Percentiles rank a stretch among this genome's conserved stretches.
Conservation (phyloP, 1,140 invertebrate species). For the Platyscapa corneri region DNA sequence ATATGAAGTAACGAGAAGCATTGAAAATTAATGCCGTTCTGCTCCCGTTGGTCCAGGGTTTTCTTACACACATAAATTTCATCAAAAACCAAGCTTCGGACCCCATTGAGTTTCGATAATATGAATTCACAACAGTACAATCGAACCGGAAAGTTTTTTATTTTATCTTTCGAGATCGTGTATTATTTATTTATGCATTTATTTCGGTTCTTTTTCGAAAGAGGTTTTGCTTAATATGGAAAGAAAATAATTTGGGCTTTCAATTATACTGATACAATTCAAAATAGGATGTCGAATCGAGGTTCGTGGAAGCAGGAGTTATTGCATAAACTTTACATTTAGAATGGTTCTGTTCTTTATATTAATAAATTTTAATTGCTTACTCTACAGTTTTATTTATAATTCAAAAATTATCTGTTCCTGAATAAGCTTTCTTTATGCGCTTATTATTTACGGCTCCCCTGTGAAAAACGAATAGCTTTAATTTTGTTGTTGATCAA, state of each 20-base stretch:
- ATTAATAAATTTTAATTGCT: not conserved
- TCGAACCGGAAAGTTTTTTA: not conserved
- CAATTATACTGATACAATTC: not conserved
- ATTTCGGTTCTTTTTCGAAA: not conserved
- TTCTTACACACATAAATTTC: slow-evolving; percentile 23
- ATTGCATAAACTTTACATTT: not conserved
- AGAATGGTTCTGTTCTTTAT: not conserved
- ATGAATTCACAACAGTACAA: not conserved
- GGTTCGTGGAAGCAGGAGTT: no score
- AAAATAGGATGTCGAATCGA: not conserved
- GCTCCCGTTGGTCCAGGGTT: not conserved
- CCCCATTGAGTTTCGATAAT: slow-evolving; percentile 31
- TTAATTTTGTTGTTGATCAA: not conserved
- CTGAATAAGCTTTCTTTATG: not conserved
- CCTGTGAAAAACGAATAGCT: not conserved
- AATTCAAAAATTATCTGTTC: not conserved
- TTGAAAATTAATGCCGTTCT: slow-evolving; percentile 2
- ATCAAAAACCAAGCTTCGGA: slow-evolving; percentile 9
- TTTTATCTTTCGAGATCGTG: not conserved
- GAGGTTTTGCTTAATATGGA: not conserved
- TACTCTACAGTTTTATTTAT: not conserved
- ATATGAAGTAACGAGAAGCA: slow-evolving; percentile 5
- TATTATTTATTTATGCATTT: slow-evolving; percentile 29
- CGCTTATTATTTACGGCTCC: not conserved
- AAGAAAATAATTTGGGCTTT: not conserved